Base-by-base conservation (phyloP, 2,797 vertebrate genomes). In the Botia almorhae region DNA sequence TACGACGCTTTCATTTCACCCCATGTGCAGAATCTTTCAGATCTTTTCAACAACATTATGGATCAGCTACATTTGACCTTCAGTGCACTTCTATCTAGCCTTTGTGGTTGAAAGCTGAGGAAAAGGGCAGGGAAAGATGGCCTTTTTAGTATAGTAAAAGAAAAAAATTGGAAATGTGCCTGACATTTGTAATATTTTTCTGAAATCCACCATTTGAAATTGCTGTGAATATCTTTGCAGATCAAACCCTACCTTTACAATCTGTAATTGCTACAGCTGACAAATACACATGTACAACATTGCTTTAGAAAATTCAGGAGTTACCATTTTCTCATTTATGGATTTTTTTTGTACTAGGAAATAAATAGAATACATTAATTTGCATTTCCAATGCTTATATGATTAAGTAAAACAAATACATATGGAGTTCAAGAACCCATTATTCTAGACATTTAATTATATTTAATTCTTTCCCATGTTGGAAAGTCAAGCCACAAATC, bases 1-100 rank as follows among this genome's bases (percentile, higher is more conserved):
- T 68, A 76, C 83, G 81, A 88, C 81, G 71, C 81, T 69, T 43
- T 26, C 26, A 55, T 53, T 65, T 80, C 21, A 68, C 78, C 70
- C 78, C 78, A 80, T 68, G 56, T 80, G 78, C 71, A 80, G 71
- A 80, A 80, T 74, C 7, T 26, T 74, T 50, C 51, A 74, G 70
- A 74, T 68, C 53, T 74, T 80, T 80, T 58, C 48, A 60, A 67
- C 21, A 68, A 50, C 78, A 80, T 74, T 60, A 68, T 11, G 77
- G 69, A 73, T 80, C 69, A 64, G 60, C 60, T 55, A 64, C 58
- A 23, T 60, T 65, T 72, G 29, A 29, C 29, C 61, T 78, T 68
- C 63, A n/a, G 16, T 64, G 21, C 17, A 55, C 60, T 39, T 43
- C 10, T 53, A 39, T 70, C 48, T 70, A 51, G 7, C 12, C 13